Conservation (phyloP, 1,140 invertebrate species). For the Leptopilina boulardi region DNA sequence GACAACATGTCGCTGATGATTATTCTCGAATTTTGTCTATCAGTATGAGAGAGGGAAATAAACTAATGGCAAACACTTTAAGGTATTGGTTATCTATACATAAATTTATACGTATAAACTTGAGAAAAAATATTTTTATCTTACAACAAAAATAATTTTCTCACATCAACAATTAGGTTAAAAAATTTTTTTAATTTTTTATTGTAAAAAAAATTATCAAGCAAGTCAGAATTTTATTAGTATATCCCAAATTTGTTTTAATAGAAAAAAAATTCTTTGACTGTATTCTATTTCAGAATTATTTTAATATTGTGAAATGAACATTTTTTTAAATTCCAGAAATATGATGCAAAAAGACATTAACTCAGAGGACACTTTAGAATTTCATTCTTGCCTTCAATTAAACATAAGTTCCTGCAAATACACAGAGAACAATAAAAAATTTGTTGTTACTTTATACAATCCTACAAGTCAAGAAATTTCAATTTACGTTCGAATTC, state of each 20-base stretch:
- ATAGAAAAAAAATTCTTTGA: no score
- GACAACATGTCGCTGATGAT: slow-evolving; percentile 91
- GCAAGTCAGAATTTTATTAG: no score
- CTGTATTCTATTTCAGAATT: no score
- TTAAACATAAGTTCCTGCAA: slow-evolving; percentile 81
- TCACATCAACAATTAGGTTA: no score
- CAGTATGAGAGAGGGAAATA: slow-evolving; percentile 77
- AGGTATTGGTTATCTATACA: no score
- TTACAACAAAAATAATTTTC: no score
- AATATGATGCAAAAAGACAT: slow-evolving; percentile 73
- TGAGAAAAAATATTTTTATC: no score
- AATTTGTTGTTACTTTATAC: slow-evolving; percentile 84
- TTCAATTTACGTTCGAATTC: slow-evolving; percentile 82
- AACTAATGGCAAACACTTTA: slow-evolving; percentile 68
- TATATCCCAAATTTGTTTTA: no score
- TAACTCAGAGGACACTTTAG: background rate
- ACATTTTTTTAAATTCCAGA: slow-evolving; percentile 61
- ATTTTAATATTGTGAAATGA: no score
- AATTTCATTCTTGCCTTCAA: slow-evolving; percentile 77
- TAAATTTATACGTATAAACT: slow-evolving; percentile 64
- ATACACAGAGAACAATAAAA: slow-evolving; percentile 79
- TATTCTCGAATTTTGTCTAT: slow-evolving; percentile 84
- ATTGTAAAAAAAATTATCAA: no score
- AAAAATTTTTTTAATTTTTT: no score
- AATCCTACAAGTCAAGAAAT: slow-evolving; percentile 86